Evolutionary conservation across 2,797 vertebrate species (phyloP).

Genomic region (Sebastiscus albofasciatus): DNA sequence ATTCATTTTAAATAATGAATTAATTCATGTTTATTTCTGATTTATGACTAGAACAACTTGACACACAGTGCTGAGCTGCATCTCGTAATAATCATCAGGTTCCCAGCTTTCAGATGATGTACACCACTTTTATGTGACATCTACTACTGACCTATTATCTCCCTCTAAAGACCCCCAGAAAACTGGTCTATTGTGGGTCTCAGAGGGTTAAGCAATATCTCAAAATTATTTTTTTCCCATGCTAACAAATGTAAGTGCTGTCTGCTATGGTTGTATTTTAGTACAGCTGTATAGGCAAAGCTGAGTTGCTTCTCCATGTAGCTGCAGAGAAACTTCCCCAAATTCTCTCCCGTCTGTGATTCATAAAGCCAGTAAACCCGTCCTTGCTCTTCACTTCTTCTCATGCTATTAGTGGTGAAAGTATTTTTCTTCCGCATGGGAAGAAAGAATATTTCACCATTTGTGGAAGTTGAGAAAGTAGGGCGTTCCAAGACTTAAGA

Average conservation of each 20-base stretch:
- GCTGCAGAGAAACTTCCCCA: neutral
- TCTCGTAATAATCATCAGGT: too few relatives aligned
- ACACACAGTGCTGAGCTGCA: too few relatives aligned
- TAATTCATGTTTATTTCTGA: too few relatives aligned
- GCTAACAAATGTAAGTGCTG: neutral
- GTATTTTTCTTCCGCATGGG: constrained; percentile 41
- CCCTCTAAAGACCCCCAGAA: too few relatives aligned
- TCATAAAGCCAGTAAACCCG: neutral
- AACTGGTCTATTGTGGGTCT: too few relatives aligned
- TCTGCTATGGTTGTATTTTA: neutral
- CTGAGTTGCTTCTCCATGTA: neutral
- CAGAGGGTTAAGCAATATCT: neutral
- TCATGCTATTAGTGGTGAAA: neutral
- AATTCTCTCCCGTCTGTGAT: neutral
- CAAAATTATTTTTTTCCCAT: neutral
- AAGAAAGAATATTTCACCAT: constrained; percentile 41
- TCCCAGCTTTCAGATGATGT: too few relatives aligned
- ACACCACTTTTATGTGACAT: too few relatives aligned
- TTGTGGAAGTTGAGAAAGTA: constrained; percentile 40
- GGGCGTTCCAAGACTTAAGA: constrained; percentile 7
- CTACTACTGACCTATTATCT: too few relatives aligned
- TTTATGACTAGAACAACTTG: too few relatives aligned
- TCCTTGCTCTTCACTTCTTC: neutral
- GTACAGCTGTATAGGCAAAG: neutral
- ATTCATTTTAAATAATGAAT: too few relatives aligned